Conservation (phyloP, 2,888 invertebrate genomes). For the Luffia ferchaultella region DNA sequence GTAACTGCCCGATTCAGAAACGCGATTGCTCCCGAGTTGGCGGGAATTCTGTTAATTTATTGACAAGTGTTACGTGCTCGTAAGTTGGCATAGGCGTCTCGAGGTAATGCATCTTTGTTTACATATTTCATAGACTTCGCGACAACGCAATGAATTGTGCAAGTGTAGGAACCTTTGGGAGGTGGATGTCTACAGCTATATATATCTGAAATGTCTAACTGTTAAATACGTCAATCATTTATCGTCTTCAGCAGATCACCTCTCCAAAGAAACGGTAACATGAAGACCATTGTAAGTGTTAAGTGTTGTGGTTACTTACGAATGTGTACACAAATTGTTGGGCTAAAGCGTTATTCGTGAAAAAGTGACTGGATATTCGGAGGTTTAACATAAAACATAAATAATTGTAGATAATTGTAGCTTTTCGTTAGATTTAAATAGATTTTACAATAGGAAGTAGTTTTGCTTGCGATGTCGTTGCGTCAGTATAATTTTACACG, state of each 20-base stretch:
- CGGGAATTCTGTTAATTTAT: constrained; percentile 40
- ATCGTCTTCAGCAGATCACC: background rate
- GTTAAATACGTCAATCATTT: constrained; percentile 24
- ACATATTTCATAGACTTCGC: constrained; percentile 60
- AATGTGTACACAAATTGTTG: too few relatives aligned
- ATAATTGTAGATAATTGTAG: too few relatives aligned
- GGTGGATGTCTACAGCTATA: constrained; percentile 50
- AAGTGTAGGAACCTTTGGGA: constrained; percentile 38
- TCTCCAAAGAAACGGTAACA: constrained; percentile 25
- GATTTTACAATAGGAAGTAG: too few relatives aligned
- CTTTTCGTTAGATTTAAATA: too few relatives aligned
- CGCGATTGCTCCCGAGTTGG: background rate
- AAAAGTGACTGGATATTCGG: too few relatives aligned
- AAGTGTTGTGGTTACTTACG: constrained; percentile 13
- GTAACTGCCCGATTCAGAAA: too few relatives aligned
- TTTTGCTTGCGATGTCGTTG: too few relatives aligned
- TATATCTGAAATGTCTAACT: constrained; percentile 32
- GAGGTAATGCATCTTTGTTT: constrained; percentile 59
- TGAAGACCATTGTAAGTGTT: constrained; percentile 58
- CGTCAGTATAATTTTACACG: too few relatives aligned
- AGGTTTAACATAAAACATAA: too few relatives aligned
- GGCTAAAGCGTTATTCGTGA: too few relatives aligned
- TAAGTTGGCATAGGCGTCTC: constrained; percentile 45
- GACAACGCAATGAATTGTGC: constrained; percentile 49
- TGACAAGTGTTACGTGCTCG: constrained; percentile 48